Evolutionary conservation across 2,888 invertebrate species (phyloP).

Genomic region (Lasioglossum zephyrum): DNA sequence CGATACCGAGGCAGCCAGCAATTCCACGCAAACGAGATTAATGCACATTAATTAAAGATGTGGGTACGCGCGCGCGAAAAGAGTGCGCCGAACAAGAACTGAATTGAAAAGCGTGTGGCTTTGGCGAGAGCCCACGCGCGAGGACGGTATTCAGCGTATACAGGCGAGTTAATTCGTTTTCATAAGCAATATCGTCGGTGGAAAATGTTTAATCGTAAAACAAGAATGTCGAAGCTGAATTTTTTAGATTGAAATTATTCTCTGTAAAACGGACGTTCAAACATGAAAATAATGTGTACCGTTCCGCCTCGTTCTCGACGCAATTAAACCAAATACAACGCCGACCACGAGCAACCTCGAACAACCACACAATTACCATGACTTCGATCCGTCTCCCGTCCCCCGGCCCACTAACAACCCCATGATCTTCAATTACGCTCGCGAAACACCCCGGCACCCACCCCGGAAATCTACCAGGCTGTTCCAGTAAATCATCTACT

Average conservation of each 20-base stretch:
- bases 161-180: neutral
- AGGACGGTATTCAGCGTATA: neutral
- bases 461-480: neutral
- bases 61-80: conserved; percentile 35
- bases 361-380: neutral
- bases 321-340: neutral
- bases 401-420: neutral
- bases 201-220: too few species aligned
- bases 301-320: neutral
- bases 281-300: neutral
- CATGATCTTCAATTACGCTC: conserved; percentile 7
- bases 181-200: neutral
- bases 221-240: too few species aligned
- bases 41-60: conserved; percentile 57
- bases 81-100: conserved; percentile 11
- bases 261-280: neutral
- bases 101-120: conserved; percentile 23
- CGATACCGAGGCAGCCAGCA: conserved; percentile 20
- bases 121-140: conserved; percentile 1
- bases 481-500: conserved; percentile 23
- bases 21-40: conserved; percentile 47
- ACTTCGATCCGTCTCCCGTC: neutral
- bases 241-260: neutral
- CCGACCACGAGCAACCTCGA: neutral
- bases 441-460: neutral